phyloP scores from a whole-genome alignment of 2,797 vertebrate species.

The Hylomyscus alleni region DNA sequence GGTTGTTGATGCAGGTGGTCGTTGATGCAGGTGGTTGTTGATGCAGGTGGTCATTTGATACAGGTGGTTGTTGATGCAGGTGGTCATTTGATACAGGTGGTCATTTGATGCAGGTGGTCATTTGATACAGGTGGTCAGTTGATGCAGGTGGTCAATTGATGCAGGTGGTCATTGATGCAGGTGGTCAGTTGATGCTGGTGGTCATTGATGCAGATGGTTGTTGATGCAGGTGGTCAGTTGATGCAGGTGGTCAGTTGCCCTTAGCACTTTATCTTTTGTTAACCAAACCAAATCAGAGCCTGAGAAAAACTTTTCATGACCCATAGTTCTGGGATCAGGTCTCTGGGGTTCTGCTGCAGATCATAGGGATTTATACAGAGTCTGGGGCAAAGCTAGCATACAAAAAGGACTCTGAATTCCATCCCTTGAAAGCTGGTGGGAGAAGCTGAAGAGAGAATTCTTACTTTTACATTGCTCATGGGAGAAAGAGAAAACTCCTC shows the following conservation, averaged over 20 bases:
- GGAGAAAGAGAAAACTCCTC: background rate
- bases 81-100: too few species aligned
- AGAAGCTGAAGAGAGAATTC: background rate
- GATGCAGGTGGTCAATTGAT: too few species aligned
- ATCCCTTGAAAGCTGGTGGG: background rate
- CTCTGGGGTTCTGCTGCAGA: background rate
- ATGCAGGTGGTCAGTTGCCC: background rate
- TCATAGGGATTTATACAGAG: rapidly evolving
- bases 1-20: too few species aligned
- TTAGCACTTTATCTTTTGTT: background rate
- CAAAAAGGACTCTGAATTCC: too few species aligned
- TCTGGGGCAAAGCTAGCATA: background rate
- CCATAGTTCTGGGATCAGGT: background rate
- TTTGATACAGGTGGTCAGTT: background rate
- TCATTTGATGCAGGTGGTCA: too few species aligned
- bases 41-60: too few species aligned
- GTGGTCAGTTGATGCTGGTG: background rate
- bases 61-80: too few species aligned
- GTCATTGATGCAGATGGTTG: background rate
- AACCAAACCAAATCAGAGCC: conserved; percentile 9
- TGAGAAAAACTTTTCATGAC: background rate
- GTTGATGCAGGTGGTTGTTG: too few species aligned
- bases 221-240: too few species aligned
- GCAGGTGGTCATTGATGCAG: too few species aligned
- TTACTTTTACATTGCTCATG: rapidly evolving